These are phyloP conservation scores for Lepidurus couesii DNA, from an alignment of 1,140 invertebrate genomes.

Conservation along the genomic window DNA sequence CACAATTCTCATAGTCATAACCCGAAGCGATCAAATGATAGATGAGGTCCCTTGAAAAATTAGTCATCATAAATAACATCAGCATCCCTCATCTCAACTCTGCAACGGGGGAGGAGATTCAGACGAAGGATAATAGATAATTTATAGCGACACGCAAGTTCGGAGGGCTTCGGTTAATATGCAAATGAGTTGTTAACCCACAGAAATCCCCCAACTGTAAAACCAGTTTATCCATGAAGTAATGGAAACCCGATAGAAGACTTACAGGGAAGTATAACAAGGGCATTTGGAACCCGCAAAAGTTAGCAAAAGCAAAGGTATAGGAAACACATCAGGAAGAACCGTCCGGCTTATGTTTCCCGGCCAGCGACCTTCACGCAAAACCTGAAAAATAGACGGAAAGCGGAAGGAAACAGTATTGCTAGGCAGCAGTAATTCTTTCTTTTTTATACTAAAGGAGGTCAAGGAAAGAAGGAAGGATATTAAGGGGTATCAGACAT, in stretches of 20 bases:
- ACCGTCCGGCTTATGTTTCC: background rate
- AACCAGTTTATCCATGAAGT: background rate
- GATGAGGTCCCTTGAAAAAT: background rate
- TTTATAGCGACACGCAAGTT: no score
- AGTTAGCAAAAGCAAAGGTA: background rate
- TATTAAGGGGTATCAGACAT: background rate
- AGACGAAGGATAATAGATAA: no score
- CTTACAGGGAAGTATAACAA: background rate
- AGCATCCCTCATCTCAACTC: no score
- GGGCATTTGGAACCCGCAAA: background rate
- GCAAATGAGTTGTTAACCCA: background rate
- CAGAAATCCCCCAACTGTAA: background rate
- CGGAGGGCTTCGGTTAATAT: no score
- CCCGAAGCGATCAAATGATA: background rate
- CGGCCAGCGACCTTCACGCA: slow-evolving; percentile 5
- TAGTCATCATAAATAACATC: no score
- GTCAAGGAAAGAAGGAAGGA: background rate
- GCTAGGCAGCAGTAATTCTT: background rate
- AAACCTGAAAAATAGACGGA: slow-evolving; percentile 1
- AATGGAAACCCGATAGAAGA: background rate
- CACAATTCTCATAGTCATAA: background rate
- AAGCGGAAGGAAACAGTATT: slow-evolving; percentile 7
- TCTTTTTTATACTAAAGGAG: background rate
- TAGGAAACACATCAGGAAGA: background rate
- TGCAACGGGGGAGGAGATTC: no score